Base-by-base conservation (phyloP, 2,113 vertebrate genomes). In the Chloropsis cyanopogon region DNA sequence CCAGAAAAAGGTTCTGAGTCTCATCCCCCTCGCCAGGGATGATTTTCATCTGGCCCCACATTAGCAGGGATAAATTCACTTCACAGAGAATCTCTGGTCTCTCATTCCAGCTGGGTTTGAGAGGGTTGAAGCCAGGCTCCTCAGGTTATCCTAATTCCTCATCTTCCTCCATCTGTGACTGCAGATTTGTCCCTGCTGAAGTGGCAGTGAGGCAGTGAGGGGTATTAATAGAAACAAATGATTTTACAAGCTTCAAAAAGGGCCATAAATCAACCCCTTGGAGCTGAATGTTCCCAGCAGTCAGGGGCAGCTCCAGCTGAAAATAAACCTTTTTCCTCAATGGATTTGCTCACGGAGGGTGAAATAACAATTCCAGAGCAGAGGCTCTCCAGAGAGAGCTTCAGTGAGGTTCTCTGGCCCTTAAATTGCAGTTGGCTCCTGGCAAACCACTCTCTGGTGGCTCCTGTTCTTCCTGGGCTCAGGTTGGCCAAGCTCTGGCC, bases 151-250 rank as follows among this genome's bases (percentile, higher is more conserved):
- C 65, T 9, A 7, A 86, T 90, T n/a, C 39, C 84, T 89, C 47
- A 9, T 75, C 52, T 39, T 21, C 42, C 64, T 81, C 84, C 86
- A 3, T 14, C 66, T 57, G 81, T 82, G 75, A 79, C 90, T n/a
- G 92, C 78, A 46, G 12, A 76, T 82, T 94, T 96, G 85, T 88
- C 90, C 61, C 0, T 80, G 57, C 46, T n/a, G 53, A 69, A 54
- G 59, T 12, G 65, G 81, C 92, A 91, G 44, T 4, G n/a, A 81
- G 79, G 93, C 59, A 1, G n/a, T 21, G 84, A 66, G n/a, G 3
- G 41, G 57, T 31, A 50, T 86, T 90, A 94, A 94, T 57, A 64
- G 82, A 90, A 93, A 82, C 70, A 93, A 95, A 93, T 87, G 39
- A 63, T 72, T 71, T 60, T 72, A 85, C 95, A 95, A 90, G 73